These are phyloP conservation scores for Pseudococcus viburni DNA, from an alignment of 2,888 invertebrate genomes.

Conservation along the genomic window DNA sequence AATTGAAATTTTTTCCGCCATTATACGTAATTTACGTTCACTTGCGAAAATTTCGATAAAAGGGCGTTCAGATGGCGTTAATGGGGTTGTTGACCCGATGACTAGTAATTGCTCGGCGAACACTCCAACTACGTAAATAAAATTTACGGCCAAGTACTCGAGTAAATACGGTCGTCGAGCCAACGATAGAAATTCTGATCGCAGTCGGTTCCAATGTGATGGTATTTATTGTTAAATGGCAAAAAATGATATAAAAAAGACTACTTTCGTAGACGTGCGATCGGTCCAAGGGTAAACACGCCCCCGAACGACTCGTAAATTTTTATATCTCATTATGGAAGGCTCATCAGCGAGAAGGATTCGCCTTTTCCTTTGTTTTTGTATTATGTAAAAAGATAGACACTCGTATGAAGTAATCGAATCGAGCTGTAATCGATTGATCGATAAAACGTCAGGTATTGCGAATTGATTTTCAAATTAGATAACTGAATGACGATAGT, in stretches of 20 bases:
- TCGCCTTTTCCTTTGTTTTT: not conserved
- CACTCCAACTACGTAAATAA: not conserved
- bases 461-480: constrained; percentile 16
- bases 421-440: not conserved
- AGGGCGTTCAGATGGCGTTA: not conserved
- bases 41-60: not conserved
- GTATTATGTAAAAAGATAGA: not conserved
- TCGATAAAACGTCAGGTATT: constrained; percentile 19
- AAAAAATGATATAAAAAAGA: not conserved
- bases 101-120: not conserved
- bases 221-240: constrained; percentile 4
- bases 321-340: not conserved
- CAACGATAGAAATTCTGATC: not conserved
- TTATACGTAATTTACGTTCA: not conserved
- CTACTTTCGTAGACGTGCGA: not conserved
- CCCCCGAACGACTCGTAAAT: not conserved
- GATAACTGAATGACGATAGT: not conserved
- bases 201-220: not conserved
- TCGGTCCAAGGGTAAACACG: not conserved
- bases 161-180: not conserved
- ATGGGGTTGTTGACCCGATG: constrained; percentile 2
- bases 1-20: not conserved
- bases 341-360: not conserved
- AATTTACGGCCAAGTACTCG: constrained; percentile 17
- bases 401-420: not conserved